Base-by-base conservation (phyloP, 2,113 vertebrate species). In the Melanotaenia duboulayi region DNA sequence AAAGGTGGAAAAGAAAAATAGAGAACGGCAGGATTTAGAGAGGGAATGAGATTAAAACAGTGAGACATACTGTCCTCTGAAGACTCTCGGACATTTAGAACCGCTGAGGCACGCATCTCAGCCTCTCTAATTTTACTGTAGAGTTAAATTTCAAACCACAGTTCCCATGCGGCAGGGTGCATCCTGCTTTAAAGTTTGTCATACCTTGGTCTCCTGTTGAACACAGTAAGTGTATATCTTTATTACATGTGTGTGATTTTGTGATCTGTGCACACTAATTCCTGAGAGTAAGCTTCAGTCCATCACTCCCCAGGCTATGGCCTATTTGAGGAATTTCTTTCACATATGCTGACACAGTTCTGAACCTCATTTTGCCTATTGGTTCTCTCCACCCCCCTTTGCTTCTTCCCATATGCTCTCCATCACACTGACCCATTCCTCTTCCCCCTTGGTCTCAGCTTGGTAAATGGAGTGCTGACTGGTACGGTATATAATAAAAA, bases 111-210 rank as follows among this genome's bases (percentile, higher is more conserved):
- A 87, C 87, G 85, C 84, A 87, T 79, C 65, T 71, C 69, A 70
- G 68, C 81, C 70, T 83, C 84, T 90, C 90, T 92, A 91, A 92
- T 90, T 92, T 91, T 92, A 92, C 90, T 82, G 78, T 57, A 69
- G 85, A 83, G 82, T 92, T 91, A 51, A 87, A 89, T 92, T 93
- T 93, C 86, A 91, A 60, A 81, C 86, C 87, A 72, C 46, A 44
- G 74, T 82, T 64, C 71, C 37, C 65, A 71, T 70, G 65, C 28
- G 11, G 51, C 46, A 59, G 0, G 1, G 25, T 72, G 70, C 66
- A 83, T 75, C 83, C 67, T 78, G 40, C 62, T 82, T 84, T 74
- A 84, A 76, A 49, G 65, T 65, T 76, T 50, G 51, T 65, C 55
- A 73, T 59, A 63, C 63, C 71, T 60, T 0, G 0, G 54, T 24